Evolutionary conservation across 2,113 vertebrate species (phyloP), one percentile per base, ranked within the genome.

Genomic region (Arizona elegans): DNA sequence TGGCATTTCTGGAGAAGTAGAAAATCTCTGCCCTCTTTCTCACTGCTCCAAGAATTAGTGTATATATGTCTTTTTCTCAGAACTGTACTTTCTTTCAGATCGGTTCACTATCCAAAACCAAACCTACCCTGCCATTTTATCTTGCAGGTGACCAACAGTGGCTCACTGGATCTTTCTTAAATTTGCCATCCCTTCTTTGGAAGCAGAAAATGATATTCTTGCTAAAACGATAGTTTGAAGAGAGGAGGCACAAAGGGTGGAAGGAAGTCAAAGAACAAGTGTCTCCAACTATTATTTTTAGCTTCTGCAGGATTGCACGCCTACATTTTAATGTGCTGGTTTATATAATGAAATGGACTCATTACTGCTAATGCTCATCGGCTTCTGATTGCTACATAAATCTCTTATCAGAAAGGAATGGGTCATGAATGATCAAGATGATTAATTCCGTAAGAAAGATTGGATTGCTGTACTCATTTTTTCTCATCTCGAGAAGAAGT

Each of bases 351-450:
- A 81, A 92, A 89, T 93, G 2, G 90, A 93, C 85, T 90, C 54
- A 13, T 13, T 91, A 81, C 10, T 90, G 24, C n/a, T 91, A 53
- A 38, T 87, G 88, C 89, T 93, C 65, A 52, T 43, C 52, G 93
- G 58, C 47, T 87, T 94, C 88, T 90, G 91, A 92, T 95, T 92
- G 92, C 93, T 89, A 94, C 86, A 58, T 50, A 54, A 90, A 85
- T 81, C 24, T 4, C 50, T 95, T 95, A 23, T 89, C 89, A 93
- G n/a, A 94, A 10, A 0, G 7, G 0, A 92, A 52, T 19, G 43
- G 29, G 92, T 21, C n/a, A n/a, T 0, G 33, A 93, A 58, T 90
- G 10, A 3, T 10, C 56, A 62, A 24, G 55, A 75, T 23, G 47
- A 62, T 88, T 85, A 19, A 1, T 43, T 81, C 9, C 0, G 29